Evolutionary conservation across 2,888 invertebrate species (phyloP).

Genomic region (Spisula solida): DNA sequence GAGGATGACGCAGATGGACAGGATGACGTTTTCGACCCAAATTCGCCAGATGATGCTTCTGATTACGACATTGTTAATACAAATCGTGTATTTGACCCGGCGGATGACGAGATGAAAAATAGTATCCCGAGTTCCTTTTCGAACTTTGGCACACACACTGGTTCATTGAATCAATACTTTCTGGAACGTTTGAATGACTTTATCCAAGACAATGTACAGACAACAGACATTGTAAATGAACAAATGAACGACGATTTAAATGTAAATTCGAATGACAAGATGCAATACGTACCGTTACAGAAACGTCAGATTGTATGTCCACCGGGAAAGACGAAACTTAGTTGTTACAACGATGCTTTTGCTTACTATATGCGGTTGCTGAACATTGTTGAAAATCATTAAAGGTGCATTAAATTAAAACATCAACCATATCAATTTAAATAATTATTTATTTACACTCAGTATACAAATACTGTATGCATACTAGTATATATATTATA

Average conservation of each 20-base stretch:
- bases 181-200: background rate
- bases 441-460: background rate
- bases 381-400: conserved; percentile 51
- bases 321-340: conserved; percentile 46
- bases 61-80: background rate
- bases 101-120: background rate
- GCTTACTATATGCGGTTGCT: conserved; percentile 63
- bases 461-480: background rate
- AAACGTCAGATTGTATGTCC: conserved; percentile 64
- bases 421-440: background rate
- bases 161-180: background rate
- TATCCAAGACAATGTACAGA: background rate
- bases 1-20: background rate
- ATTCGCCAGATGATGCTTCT: no score
- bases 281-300: background rate
- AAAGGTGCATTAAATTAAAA: conserved; percentile 8
- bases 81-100: background rate
- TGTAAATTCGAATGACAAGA: background rate
- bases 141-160: background rate
- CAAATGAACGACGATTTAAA: background rate
- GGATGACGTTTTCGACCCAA: background rate
- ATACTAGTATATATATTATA: background rate
- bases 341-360: conserved; percentile 65
- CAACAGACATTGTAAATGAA: background rate
- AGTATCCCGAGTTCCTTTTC: background rate